Percentiles rank a stretch among this genome's conserved stretches.
Evolutionary conservation across 1,140 invertebrate species (phyloP).

Genomic region (Calliopsis andreniformis): DNA sequence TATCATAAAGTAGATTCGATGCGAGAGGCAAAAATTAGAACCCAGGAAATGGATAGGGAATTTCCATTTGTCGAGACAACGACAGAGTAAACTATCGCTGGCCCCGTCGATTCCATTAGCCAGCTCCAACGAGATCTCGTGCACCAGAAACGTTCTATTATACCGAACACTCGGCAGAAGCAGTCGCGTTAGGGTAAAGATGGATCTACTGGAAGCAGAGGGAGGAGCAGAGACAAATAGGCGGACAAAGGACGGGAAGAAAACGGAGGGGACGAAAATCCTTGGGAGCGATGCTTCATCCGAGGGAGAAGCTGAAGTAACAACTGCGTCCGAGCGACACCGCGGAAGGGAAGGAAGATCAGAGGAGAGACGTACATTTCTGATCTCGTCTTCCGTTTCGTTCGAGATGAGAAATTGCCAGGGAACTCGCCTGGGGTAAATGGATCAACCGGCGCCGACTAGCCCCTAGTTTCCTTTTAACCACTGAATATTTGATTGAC

Average conservation of each 20-base stretch:
- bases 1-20: no score
- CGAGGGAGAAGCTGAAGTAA: slow-evolving; percentile 29
- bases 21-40: no score
- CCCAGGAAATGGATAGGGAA: no score
- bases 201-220: slow-evolving; percentile 5
- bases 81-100: slow-evolving; percentile 65
- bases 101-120: slow-evolving; percentile 74
- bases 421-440: slow-evolving; percentile 20
- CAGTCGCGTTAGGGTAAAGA: slow-evolving; percentile 1
- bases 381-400: slow-evolving; percentile 8
- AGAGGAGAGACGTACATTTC: not conserved
- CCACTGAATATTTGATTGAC: slow-evolving; percentile 38
- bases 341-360: slow-evolving; percentile 25
- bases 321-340: slow-evolving; percentile 47
- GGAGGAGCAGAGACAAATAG: not conserved
- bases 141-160: slow-evolving; percentile 67
- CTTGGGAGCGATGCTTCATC: slow-evolving; percentile 43
- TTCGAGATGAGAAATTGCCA: slow-evolving; percentile 43
- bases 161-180: slow-evolving; percentile 60
- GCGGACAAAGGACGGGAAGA: slow-evolving; percentile 4
- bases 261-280: slow-evolving; percentile 8
- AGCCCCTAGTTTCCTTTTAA: slow-evolving; percentile 14
- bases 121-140: slow-evolving; percentile 52
- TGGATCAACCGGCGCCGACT: slow-evolving; percentile 15
- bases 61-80: slow-evolving; percentile 73